Conservation (phyloP, 2,888 invertebrate species). For the Anorthoa munda region DNA sequence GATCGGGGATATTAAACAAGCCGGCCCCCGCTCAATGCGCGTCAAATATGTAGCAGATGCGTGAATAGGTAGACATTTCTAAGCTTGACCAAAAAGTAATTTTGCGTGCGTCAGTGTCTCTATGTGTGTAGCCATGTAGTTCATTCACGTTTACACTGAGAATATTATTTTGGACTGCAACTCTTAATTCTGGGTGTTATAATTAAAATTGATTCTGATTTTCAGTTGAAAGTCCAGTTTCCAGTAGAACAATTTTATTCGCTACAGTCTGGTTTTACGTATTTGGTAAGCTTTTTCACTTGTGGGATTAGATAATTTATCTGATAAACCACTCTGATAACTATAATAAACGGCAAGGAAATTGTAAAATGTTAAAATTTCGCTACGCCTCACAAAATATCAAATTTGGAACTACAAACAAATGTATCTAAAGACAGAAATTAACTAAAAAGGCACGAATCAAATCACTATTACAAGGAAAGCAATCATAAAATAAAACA, state of each 20-base stretch:
- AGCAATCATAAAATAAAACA: conserved; percentile 10
- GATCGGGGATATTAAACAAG: conserved; percentile 84
- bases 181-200: background rate
- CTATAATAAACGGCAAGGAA: background rate
- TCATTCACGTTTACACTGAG: background rate
- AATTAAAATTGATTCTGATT: background rate
- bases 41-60: conserved; percentile 60
- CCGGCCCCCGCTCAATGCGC: conserved; percentile 65
- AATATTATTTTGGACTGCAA: background rate
- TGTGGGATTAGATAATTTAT: background rate
- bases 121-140: background rate
- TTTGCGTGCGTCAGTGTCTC: conserved; percentile 6
- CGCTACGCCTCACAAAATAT: background rate
- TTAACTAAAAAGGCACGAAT: background rate
- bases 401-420: conserved; percentile 1
- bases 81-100: conserved; percentile 48
- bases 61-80: conserved; percentile 54
- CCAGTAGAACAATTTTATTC: background rate
- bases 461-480: conserved; percentile 7
- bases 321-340: background rate
- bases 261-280: background rate
- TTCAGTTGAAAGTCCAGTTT: background rate
- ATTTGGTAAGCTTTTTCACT: background rate
- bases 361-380: background rate
- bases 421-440: conserved; percentile 9